Evolutionary conservation across 2,888 invertebrate genomes (phyloP).

Genomic region (Keiferia lycopersicella): DNA sequence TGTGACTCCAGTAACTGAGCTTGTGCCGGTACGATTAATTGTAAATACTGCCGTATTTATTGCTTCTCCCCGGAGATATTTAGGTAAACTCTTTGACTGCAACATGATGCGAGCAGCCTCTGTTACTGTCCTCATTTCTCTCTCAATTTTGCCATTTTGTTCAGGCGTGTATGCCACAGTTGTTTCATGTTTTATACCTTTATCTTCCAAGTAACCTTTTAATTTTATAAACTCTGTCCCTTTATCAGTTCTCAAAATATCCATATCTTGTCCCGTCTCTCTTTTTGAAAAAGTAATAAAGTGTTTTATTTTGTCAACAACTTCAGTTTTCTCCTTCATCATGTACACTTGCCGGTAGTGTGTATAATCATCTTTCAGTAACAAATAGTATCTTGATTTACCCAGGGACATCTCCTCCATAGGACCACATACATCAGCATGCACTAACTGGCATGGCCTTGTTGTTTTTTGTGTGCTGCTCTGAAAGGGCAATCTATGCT

Average conservation of each 20-base stretch:
- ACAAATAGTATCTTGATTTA: constrained; percentile 14
- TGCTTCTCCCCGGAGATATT: constrained; percentile 13
- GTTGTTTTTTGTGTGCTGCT: constrained; percentile 4
- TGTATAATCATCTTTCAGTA: constrained; percentile 27
- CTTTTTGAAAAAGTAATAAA: constrained; percentile 18
- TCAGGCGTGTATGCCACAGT: constrained; percentile 22
- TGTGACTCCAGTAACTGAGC: not conserved
- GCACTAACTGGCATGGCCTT: constrained; percentile 9
- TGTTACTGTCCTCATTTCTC: constrained; percentile 45
- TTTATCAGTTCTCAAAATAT: constrained; percentile 1
- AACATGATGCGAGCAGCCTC: constrained; percentile 45
- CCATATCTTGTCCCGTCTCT: constrained; percentile 17
- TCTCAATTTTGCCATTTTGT: constrained; percentile 24
- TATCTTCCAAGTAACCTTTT: constrained; percentile 26
- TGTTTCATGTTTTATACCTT: constrained; percentile 14
- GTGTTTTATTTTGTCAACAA: constrained; percentile 3
- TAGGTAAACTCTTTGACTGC: constrained; percentile 18
- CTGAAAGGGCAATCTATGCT: constrained; percentile 21
- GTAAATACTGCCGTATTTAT: not conserved
- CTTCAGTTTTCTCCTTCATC: constrained; percentile 19
- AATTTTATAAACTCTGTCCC: constrained; percentile 21
- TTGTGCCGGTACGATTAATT: not conserved
- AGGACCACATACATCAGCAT: constrained; percentile 11
- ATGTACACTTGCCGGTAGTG: constrained; percentile 26
- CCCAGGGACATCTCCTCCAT: constrained; percentile 18